Base-by-base conservation (phyloP, 2,113 vertebrate genomes). In the Callithrix jacchus region DNA sequence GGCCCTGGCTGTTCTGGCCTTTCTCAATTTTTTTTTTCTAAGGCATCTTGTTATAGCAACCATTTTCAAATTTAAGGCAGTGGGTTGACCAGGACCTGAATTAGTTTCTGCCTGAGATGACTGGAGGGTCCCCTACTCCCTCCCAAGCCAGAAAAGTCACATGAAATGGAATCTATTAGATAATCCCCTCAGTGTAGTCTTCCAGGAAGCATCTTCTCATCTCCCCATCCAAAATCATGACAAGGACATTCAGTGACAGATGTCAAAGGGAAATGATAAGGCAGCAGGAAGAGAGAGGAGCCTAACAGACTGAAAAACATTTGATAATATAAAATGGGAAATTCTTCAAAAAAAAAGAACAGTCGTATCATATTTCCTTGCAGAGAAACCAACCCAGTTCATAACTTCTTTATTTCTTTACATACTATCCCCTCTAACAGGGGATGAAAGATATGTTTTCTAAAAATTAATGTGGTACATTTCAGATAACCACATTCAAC, bases 281-380 rank as follows among this genome's bases (percentile, higher is more conserved):
- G 42, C 73, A 64, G 40, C 95, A 95, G 96, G 96, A 96, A 98
- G 49, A 93, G 52, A 97, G 64, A 93, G 89, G 93, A 97, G 96
- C 71, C 89, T 56, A 40, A 25, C 35, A 91, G 92, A 64, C 96
- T 77, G 80, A 77, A 80, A 95, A 94, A 88, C 74, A 94, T 14
- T 83, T 40, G 70, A 91, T 93, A 84, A 91, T 17, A 86, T 20
- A 71, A 82, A 93, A 82, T 37, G 61, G 12, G 71, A 80, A 93
- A 73, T 87, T 66, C 12, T 83, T 73, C 66, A 54, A 47, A 76
- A 12, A 71, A 61, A 2, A 91, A 83, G 76, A 61, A 74, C 2
- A n/a, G 14, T 37, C 32, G 8, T 66, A 42, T 56, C 17, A 3
- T 37, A 89, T 64, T 76, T 95, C 80, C 80, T 91, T 87, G 21